Evolutionary conservation across 2,113 vertebrate species (phyloP).

Genomic region (Plestiodon gilberti): DNA sequence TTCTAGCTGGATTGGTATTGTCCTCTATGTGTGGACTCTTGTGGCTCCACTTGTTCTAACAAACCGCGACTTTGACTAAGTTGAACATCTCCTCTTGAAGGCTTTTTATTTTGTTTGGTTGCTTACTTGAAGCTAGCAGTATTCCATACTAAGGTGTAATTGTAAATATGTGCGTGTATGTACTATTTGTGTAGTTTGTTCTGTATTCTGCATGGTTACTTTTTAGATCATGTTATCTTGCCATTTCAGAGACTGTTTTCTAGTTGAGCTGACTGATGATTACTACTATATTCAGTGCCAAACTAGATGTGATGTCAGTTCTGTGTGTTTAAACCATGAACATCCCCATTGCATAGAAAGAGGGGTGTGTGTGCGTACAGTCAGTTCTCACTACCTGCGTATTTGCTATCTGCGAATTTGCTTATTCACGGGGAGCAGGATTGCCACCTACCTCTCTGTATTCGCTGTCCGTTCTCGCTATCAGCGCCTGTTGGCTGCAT

Average conservation of each 20-base stretch:
- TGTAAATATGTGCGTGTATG: slow-evolving; percentile 62
- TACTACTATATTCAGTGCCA: slow-evolving; percentile 6
- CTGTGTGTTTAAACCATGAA: too few species aligned
- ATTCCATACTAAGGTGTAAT: slow-evolving; percentile 50
- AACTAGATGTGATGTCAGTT: slow-evolving; percentile 36
- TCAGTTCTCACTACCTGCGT: too few species aligned
- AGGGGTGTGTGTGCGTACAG: too few species aligned
- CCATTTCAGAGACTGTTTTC: slow-evolving; percentile 59
- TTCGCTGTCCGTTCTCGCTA: too few species aligned
- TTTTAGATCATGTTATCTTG: slow-evolving; percentile 58
- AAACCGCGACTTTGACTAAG: slow-evolving; percentile 95
- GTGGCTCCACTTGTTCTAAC: slow-evolving; percentile 94
- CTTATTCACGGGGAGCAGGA: too few species aligned
- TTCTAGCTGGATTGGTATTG: slow-evolving; percentile 96
- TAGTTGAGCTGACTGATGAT: slow-evolving; percentile 55
- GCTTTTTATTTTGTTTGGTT: slow-evolving; percentile 5
- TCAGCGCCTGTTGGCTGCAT: too few species aligned
- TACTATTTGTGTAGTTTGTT: slow-evolving; percentile 50
- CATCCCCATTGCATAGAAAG: too few species aligned
- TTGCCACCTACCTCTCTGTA: too few species aligned
- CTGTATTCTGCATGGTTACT: slow-evolving; percentile 73
- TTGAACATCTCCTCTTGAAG: slow-evolving; percentile 21
- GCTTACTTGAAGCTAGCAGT: slow-evolving; percentile 62
- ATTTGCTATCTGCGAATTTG: too few species aligned
- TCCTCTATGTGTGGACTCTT: slow-evolving; percentile 96